Conservation (phyloP, 1,140 invertebrate species). For the Acyrthosiphon pisum region DNA sequence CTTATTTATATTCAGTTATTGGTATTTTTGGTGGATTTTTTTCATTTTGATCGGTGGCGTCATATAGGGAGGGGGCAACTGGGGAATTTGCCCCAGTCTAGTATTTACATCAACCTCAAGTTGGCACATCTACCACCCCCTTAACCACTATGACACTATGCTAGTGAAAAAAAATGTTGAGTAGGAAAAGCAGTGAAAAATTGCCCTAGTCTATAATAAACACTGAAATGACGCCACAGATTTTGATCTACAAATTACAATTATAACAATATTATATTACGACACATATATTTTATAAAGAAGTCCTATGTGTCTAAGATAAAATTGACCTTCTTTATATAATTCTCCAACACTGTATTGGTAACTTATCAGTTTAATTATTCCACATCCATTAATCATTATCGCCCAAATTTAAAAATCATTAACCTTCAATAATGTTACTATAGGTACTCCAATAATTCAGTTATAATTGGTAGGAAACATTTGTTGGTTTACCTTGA, state of each 20-base stretch:
- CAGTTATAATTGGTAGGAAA: neutral
- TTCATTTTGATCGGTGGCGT: neutral
- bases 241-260: neutral
- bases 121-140: too few species aligned
- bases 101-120: too few species aligned
- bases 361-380: neutral
- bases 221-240: too few species aligned
- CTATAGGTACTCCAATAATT: neutral
- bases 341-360: neutral
- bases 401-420: neutral
- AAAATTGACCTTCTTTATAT: neutral
- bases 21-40: neutral
- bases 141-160: too few species aligned
- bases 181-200: too few species aligned
- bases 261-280: neutral
- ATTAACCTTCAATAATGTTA: neutral
- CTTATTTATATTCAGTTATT: neutral
- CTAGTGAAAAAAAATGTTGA: too few species aligned
- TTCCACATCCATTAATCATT: neutral
- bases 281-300: neutral
- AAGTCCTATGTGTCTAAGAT: neutral
- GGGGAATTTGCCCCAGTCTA: too few species aligned
- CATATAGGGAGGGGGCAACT: too few species aligned
- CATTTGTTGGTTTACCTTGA: neutral
- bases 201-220: too few species aligned